These are phyloP conservation scores for Marmota flaviventris DNA, from an alignment of 2,113 vertebrate species.

Conservation along the genomic window DNA sequence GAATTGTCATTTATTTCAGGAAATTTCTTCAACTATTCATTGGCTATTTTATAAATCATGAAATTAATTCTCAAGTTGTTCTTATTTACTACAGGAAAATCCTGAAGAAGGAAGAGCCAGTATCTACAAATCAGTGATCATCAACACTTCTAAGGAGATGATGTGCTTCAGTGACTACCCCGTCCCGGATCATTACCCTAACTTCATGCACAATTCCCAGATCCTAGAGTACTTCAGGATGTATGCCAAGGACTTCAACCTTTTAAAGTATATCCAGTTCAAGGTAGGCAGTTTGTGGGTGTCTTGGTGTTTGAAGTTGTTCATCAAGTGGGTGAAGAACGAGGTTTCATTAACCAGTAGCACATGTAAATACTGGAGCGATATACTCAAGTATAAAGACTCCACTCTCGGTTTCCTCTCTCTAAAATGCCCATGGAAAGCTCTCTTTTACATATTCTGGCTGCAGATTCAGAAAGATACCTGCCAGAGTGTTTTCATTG, in stretches of 20 bases:
- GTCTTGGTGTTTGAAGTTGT: constrained; percentile 27
- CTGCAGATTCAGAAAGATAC: background rate
- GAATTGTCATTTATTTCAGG: background rate
- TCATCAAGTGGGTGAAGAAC: background rate
- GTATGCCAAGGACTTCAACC: constrained; percentile 91
- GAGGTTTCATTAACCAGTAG: background rate
- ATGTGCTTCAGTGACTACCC: constrained; percentile 97
- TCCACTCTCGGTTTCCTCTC: background rate
- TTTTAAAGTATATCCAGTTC: constrained; percentile 91
- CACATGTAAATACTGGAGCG: background rate
- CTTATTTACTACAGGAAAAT: constrained; percentile 85
- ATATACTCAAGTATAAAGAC: background rate
- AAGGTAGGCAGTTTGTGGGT: constrained; percentile 85
- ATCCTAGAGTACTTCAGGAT: constrained; percentile 92
- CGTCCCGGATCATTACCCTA: constrained; percentile 92
- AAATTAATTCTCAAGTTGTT: background rate
- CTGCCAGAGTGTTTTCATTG: background rate
- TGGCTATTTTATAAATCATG: background rate
- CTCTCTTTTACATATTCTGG: background rate
- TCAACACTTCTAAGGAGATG: constrained; percentile 96
- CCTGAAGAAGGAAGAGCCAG: constrained; percentile 88
- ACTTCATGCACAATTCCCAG: constrained; percentile 93
- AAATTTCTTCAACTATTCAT: constrained; percentile 22
- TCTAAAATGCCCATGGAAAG: background rate
- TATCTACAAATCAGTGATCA: constrained; percentile 93